Conservation (phyloP, 2,888 invertebrate genomes). For the Salpingus planirostris region DNA sequence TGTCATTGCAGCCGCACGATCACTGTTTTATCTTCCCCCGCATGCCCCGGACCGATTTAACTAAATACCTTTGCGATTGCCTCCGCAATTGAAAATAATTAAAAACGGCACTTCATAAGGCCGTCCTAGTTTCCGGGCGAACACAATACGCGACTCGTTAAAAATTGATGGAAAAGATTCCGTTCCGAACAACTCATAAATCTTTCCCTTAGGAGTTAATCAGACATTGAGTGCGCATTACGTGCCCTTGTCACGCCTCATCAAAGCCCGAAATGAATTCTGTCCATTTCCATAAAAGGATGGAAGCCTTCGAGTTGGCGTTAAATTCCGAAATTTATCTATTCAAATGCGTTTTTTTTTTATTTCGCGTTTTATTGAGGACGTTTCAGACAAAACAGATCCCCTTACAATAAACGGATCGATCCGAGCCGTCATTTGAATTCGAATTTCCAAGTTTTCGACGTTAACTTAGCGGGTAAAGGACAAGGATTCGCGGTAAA, state of each 20-base stretch:
- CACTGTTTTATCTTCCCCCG: constrained; percentile 24
- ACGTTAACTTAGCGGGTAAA: not conserved
- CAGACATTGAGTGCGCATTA: too few relatives aligned
- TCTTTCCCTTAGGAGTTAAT: too few relatives aligned
- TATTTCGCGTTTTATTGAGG: constrained; percentile 1
- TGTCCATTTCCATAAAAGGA: constrained; percentile 2
- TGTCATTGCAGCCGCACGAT: constrained; percentile 36
- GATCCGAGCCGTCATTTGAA: constrained; percentile 1
- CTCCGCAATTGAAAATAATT: constrained; percentile 21
- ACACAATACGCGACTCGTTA: too few relatives aligned
- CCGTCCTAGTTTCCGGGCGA: too few relatives aligned
- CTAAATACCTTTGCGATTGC: constrained; percentile 25
- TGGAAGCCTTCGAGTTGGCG: not conserved
- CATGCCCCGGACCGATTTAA: constrained; percentile 20
- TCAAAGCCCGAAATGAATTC: too few relatives aligned
- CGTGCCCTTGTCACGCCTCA: too few relatives aligned
- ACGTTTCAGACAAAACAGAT: constrained; percentile 1
- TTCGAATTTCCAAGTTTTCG: constrained; percentile 1
- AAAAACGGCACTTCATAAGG: too few relatives aligned
- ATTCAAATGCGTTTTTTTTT: constrained; percentile 3
- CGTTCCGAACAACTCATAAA: too few relatives aligned
- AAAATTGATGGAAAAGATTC: too few relatives aligned
- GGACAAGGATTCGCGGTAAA: not conserved
- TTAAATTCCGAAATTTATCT: constrained; percentile 3
- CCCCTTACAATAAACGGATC: constrained; percentile 1